Percentiles rank a stretch among this genome's conserved stretches.
These are phyloP conservation scores for Gallinago paraguaiae DNA, from an alignment of 2,113 vertebrate genomes.

Conservation along the genomic window DNA sequence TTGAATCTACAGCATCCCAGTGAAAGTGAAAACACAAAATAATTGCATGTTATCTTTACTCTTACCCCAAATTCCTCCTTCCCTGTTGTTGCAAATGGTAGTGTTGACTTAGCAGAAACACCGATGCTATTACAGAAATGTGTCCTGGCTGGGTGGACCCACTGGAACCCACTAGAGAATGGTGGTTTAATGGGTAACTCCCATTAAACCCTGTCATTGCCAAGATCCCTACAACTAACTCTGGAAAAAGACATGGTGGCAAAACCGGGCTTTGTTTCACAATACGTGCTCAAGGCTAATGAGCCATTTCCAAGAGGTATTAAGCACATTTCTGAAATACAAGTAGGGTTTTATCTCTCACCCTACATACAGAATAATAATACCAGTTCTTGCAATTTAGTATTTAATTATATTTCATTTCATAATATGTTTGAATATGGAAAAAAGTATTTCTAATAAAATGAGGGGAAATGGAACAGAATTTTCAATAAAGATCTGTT, in stretches of 20 bases:
- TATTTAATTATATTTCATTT: not conserved
- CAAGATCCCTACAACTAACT: not conserved
- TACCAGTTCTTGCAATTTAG: not conserved
- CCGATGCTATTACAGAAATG: not conserved
- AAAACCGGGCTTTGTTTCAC: not conserved
- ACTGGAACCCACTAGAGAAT: not conserved
- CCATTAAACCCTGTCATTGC: not conserved
- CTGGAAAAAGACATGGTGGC: not conserved
- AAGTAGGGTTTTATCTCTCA: not conserved
- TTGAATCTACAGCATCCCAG: not conserved
- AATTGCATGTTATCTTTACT: not conserved
- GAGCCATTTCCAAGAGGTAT: not conserved
- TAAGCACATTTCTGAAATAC: not conserved
- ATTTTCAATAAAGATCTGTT: not conserved
- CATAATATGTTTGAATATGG: not conserved
- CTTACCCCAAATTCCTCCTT: not conserved
- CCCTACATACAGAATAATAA: not conserved
- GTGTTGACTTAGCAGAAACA: not conserved
- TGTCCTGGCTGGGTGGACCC: not conserved
- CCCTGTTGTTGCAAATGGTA: not conserved
- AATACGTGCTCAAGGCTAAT: not conserved
- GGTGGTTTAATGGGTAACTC: not conserved
- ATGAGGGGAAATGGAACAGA: not conserved
- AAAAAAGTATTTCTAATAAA: not conserved
- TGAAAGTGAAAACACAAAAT: not conserved